Evolutionary conservation across 2,113 vertebrate genomes (phyloP).

Genomic region (Saimiri boliviensis): DNA sequence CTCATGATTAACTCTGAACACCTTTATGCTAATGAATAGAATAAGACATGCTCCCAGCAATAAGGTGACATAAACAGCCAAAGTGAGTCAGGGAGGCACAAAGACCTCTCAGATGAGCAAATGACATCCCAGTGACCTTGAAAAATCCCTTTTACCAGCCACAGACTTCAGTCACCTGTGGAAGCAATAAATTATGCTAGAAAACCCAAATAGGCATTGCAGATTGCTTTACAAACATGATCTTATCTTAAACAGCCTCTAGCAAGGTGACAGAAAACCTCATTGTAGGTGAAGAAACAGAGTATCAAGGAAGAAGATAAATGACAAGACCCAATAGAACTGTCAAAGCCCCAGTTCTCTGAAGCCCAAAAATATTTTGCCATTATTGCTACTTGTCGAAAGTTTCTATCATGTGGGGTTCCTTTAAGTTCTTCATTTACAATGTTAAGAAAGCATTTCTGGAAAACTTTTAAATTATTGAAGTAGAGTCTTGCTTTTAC

Average conservation of each 20-base stretch:
- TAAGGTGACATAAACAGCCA: conserved; percentile 19
- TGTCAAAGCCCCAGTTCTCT: not conserved
- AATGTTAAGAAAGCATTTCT: not conserved
- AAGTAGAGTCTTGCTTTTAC: not conserved
- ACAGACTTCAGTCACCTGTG: conserved; percentile 43
- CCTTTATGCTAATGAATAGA: conserved; percentile 63
- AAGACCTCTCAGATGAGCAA: conserved; percentile 4
- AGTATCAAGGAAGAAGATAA: not conserved
- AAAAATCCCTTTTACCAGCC: conserved; percentile 37
- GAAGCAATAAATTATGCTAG: not conserved
- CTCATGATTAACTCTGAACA: conserved; percentile 76
- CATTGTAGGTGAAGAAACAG: not conserved
- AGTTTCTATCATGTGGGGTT: not conserved
- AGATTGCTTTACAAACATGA: conserved; percentile 22
- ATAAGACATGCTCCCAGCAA: conserved; percentile 22
- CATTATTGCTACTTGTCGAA: not conserved
- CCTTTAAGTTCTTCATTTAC: not conserved
- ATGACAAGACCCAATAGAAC: not conserved
- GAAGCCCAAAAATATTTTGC: conserved; percentile 5
- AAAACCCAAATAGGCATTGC: not conserved
- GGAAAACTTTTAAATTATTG: conserved; percentile 11
- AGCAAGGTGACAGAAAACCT: not conserved
- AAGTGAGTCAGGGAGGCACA: not conserved
- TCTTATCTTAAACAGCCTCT: not conserved
- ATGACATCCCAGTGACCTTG: conserved; percentile 43